Base-by-base conservation (phyloP, 2,113 vertebrate species). In the Chionomys nivalis region DNA sequence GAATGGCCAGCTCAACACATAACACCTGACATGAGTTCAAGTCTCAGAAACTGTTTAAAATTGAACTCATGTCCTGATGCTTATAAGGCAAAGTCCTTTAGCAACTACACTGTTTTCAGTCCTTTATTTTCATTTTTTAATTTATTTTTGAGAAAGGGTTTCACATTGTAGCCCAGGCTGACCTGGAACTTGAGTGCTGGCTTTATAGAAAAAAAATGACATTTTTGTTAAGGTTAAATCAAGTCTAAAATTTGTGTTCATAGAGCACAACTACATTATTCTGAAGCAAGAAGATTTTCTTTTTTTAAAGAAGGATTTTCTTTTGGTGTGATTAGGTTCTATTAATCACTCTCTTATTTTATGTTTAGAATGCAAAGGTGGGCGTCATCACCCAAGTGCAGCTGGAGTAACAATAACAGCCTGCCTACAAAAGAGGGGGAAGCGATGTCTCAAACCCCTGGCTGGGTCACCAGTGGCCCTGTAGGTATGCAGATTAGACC, bases 301-400 rank as follows among this genome's bases (percentile, higher is more conserved):
- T 72, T 49, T 49, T 58, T 63, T 24, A 6, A 58, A 65, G 78
- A 75, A 93, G 58, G n/a, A 72, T 94, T 91, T 86, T 95, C 96
- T 97, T 93, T 86, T 47, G 36, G 23, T 58, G 14, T 77, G 16
- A 79, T 94, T 75, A 81, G 52, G 19, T 49, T 91, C 47, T 96
- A 75, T 95, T 95, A 97, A 95, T 96, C 58, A 61, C 78, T 91
- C 78, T 89, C 52, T 36, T 31, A 39, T 81, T 96, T 95, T 95
- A 76, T 87, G 68, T 87, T 94, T 93, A 96, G 91, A 91, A 87
- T 33, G 81, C 52, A 86, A 95, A 95, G 91, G 89, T 95, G 68
- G 96, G 52, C 0, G 1, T 89, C 55, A 52, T 90, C 86, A 63
- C 31, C 86, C 76, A 68, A 96, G 66, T 39, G 42, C 58, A 90